phyloP scores from a whole-genome alignment of 2,113 vertebrate species.

The Speoplatyrhinus poulsoni region DNA sequence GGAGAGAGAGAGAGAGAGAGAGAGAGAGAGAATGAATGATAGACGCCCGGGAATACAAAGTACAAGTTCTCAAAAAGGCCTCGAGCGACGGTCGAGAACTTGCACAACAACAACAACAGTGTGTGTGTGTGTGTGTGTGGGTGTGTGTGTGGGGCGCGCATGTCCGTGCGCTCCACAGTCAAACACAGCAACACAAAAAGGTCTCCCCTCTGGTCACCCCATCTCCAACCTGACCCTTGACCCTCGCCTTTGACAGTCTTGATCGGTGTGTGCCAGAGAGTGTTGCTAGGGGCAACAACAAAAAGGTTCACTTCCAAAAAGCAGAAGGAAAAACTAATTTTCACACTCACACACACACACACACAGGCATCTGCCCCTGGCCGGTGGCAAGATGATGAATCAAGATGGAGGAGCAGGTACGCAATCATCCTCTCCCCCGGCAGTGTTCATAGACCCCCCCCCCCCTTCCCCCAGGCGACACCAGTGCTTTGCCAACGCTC shows the following conservation, averaged over 20 bases:
- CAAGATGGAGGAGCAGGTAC: conserved; percentile 41
- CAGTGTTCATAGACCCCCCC: conserved; percentile 38
- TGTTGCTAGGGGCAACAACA: not conserved
- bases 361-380: conserved; percentile 38
- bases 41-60: not conserved
- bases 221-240: conserved; percentile 1
- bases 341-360: conserved; percentile 29
- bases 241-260: conserved; percentile 6
- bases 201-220: not conserved
- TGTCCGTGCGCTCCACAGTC: not conserved
- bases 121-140: too few relatives aligned
- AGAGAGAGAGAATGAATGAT: too few relatives aligned
- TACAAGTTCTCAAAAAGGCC: not conserved
- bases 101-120: not conserved
- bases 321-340: not conserved
- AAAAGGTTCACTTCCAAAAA: conserved; percentile 3
- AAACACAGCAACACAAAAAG: not conserved
- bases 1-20: not conserved
- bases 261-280: not conserved
- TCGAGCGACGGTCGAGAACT: not conserved
- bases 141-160: not conserved
- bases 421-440: conserved; percentile 35
- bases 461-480: conserved; percentile 25
- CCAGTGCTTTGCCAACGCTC: conserved; percentile 43
- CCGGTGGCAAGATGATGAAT: conserved; percentile 46